Evolutionary conservation across 1,140 invertebrate genomes (phyloP).

Genomic region (Eumeta japonica): DNA sequence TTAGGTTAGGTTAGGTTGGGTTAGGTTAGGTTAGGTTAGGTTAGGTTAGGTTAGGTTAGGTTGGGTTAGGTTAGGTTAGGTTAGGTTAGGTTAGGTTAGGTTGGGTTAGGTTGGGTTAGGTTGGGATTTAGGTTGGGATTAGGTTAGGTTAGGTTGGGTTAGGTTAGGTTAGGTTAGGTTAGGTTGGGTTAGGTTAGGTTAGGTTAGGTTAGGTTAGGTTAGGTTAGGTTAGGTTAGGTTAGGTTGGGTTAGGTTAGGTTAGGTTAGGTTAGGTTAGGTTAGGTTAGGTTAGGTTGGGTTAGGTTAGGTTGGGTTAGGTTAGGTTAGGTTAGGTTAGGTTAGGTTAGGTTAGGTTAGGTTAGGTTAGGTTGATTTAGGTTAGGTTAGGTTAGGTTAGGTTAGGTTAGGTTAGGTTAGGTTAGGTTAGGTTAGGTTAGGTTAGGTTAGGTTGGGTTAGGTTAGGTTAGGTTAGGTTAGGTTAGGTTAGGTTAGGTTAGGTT

Average conservation of each 20-base stretch:
- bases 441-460: constrained; percentile 1
- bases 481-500: constrained; percentile 5
- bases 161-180: constrained; percentile 15
- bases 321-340: not conserved
- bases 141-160: constrained; percentile 18
- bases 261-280: too few species aligned
- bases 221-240: not conserved
- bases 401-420: constrained; percentile 6
- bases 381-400: constrained; percentile 4
- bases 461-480: constrained; percentile 1
- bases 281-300: too few species aligned
- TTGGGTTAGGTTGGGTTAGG: too few species aligned
- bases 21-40: constrained; percentile 18
- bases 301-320: too few species aligned
- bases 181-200: constrained; percentile 10
- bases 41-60: constrained; percentile 20
- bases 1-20: constrained; percentile 16
- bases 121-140: constrained; percentile 21
- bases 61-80: constrained; percentile 21
- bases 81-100: constrained; percentile 23
- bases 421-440: constrained; percentile 6
- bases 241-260: not conserved
- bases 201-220: constrained; percentile 5
- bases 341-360: not conserved
- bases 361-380: too few species aligned